These are phyloP conservation scores for Aleiodes alternator DNA, from an alignment of 2,888 invertebrate species.

Conservation along the genomic window DNA sequence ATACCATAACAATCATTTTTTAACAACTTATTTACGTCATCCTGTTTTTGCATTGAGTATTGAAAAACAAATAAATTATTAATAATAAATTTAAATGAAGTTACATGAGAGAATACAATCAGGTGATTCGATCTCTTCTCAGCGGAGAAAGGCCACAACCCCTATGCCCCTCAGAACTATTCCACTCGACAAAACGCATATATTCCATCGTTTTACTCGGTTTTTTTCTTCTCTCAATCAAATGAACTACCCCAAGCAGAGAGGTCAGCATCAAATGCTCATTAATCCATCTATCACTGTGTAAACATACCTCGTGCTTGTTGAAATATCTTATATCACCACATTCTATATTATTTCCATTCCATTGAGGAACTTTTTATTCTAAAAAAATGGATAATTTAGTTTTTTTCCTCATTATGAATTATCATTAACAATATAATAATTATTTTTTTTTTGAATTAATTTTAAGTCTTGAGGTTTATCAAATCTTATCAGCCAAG, in stretches of 20 bases:
- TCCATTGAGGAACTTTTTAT: background rate
- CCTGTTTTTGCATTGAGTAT: background rate
- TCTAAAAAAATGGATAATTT: background rate
- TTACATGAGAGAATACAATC: conserved; percentile 55
- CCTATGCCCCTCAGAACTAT: conserved; percentile 65
- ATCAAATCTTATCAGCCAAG: conserved; percentile 37
- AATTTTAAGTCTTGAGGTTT: conserved; percentile 17
- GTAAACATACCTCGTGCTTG: conserved; percentile 30
- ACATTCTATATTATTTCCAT: background rate
- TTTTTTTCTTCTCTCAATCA: conserved; percentile 22
- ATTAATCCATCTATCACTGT: conserved; percentile 44
- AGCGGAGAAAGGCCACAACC: conserved; percentile 34
- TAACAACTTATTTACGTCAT: conserved; percentile 23
- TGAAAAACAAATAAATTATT: background rate
- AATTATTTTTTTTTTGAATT: background rate
- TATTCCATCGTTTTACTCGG: background rate
- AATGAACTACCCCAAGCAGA: conserved; percentile 52
- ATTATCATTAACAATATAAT: conserved; percentile 4
- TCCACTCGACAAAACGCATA: conserved; percentile 58
- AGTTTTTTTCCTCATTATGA: background rate
- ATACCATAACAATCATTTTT: background rate
- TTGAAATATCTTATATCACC: background rate
- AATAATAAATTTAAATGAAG: background rate
- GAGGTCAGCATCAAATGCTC: conserved; percentile 49
- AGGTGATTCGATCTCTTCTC: conserved; percentile 57